Conservation (phyloP, 2,113 vertebrate species). For the Mesoclemmys tuberculata region DNA sequence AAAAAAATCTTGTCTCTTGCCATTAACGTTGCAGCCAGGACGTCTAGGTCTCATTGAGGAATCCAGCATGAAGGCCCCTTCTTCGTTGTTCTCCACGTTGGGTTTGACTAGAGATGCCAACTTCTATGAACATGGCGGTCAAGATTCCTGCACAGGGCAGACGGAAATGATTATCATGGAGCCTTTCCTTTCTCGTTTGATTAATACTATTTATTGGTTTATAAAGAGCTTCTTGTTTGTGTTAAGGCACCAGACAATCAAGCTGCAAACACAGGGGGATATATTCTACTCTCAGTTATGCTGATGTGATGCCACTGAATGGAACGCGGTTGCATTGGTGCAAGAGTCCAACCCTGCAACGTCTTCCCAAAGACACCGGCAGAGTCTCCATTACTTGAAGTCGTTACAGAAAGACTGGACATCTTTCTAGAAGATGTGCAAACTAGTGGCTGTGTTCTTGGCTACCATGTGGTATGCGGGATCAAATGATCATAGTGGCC, state of each 20-base stretch:
- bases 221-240: background rate
- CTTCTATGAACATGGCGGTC: slow-evolving; percentile 75
- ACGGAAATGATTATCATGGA: slow-evolving; percentile 15
- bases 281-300: background rate
- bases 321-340: background rate
- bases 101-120: slow-evolving; percentile 70
- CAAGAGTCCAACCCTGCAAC: background rate
- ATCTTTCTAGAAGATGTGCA: background rate
- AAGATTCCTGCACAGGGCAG: slow-evolving; percentile 79
- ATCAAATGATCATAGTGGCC: background rate
- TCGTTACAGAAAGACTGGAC: background rate
- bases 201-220: background rate
- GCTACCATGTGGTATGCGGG: background rate
- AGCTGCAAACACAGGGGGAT: background rate
- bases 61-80: slow-evolving; percentile 83
- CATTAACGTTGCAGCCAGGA: slow-evolving; percentile 77
- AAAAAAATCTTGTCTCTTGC: slow-evolving; percentile 78
- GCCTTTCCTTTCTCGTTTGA: background rate
- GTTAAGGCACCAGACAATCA: background rate
- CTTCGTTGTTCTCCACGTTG: slow-evolving; percentile 75
- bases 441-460: background rate
- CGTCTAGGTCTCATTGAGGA: slow-evolving; percentile 73
- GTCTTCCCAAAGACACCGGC: background rate
- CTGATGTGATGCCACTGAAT: background rate
- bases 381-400: background rate